phyloP scores from a whole-genome alignment of 1,140 invertebrate genomes.

The Musca domestica region DNA sequence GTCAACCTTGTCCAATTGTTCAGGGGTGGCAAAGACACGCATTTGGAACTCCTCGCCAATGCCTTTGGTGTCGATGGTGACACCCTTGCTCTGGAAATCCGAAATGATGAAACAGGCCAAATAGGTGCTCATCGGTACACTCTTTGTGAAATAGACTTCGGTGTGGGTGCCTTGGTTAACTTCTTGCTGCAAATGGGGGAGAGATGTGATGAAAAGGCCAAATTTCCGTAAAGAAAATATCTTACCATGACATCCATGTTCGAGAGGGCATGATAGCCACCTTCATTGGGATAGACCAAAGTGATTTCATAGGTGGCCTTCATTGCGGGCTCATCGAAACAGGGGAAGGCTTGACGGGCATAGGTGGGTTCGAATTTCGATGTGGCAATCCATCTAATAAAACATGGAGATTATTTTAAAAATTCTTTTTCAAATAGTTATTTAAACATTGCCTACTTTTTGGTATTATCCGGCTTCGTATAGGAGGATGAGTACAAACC shows the following conservation, averaged over 20 bases:
- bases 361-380: constrained; percentile 94
- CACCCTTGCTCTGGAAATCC: constrained; percentile 69
- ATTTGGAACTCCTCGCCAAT: constrained; percentile 63
- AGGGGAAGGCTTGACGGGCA: constrained; percentile 89
- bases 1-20: constrained; percentile 71
- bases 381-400: constrained; percentile 77
- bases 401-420: too few species aligned
- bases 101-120: constrained; percentile 87
- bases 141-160: constrained; percentile 66
- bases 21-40: constrained; percentile 72
- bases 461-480: constrained; percentile 38
- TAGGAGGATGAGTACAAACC: constrained; percentile 57
- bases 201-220: background rate
- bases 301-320: constrained; percentile 85
- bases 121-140: constrained; percentile 93
- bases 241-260: constrained; percentile 66
- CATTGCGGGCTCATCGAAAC: constrained; percentile 93
- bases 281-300: constrained; percentile 65
- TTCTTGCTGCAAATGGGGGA: background rate
- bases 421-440: background rate
- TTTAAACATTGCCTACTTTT: constrained; percentile 54
- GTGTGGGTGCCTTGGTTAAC: constrained; percentile 31
- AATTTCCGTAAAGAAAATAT: background rate
- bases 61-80: constrained; percentile 58
- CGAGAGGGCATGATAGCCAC: constrained; percentile 72